phyloP scores from a whole-genome alignment of 2,888 invertebrate species.

The Physocephala rufipes region DNA sequence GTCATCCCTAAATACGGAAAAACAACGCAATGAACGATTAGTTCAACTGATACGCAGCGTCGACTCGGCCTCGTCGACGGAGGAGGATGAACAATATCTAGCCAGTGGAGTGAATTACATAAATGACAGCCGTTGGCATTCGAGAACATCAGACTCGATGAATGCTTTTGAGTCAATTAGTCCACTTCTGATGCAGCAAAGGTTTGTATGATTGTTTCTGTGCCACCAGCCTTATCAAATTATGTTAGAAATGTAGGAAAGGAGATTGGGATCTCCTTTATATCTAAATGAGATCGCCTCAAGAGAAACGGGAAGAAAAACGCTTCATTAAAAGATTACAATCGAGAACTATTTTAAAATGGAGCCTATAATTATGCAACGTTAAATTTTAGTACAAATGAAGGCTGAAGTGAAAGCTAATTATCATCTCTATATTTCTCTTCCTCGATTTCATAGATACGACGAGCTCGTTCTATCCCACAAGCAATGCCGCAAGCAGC shows the following conservation, averaged over 20 bases:
- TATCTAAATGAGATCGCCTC: too few species aligned
- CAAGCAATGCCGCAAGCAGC: slow-evolving; percentile 54
- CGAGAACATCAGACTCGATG: slow-evolving; percentile 43
- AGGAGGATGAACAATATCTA: slow-evolving; percentile 43
- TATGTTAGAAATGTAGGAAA: too few species aligned
- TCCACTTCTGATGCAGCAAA: slow-evolving; percentile 59
- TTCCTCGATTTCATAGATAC: slow-evolving; percentile 51
- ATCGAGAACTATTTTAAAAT: too few species aligned
- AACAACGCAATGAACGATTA: slow-evolving; percentile 56
- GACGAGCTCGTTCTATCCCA: slow-evolving; percentile 57
- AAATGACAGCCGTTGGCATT: slow-evolving; percentile 41
- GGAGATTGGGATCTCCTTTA: neutral
- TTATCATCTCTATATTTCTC: neutral
- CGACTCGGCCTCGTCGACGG: slow-evolving; percentile 50
- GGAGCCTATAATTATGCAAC: too few species aligned
- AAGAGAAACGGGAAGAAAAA: neutral
- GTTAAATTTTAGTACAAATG: too few species aligned
- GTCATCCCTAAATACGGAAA: slow-evolving; percentile 56
- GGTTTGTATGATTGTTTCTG: slow-evolving; percentile 41
- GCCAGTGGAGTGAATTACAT: slow-evolving; percentile 38
- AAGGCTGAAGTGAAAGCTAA: too few species aligned
- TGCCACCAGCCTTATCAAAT: neutral
- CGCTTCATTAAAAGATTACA: neutral
- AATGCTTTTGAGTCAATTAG: slow-evolving; percentile 54
- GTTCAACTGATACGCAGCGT: slow-evolving; percentile 55